Base-by-base conservation (phyloP, 2,888 invertebrate genomes). In the Eristalis tenax region DNA sequence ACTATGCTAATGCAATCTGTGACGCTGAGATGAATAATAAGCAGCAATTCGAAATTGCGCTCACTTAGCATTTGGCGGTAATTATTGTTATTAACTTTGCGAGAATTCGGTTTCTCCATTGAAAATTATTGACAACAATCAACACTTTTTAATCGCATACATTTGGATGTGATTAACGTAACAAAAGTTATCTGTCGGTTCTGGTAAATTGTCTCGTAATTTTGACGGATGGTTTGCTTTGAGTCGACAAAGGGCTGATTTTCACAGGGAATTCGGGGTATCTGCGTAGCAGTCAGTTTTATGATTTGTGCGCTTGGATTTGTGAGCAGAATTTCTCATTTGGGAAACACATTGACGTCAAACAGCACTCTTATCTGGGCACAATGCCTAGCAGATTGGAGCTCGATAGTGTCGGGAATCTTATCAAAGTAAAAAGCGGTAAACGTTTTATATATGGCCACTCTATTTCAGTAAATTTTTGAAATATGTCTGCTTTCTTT, bases 1-100 rank as follows among this genome's bases (percentile, higher is more conserved):
- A 1, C 18, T 56, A 4, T 38, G 77, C 74, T 74, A 85, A 82
- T 82, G 64, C 65, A 57, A 76, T 70, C 38, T 70, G 38, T 61
- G 57, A 73, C 6, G 22, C 35, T 68, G 76, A 73, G 22, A 35
- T 73, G 76, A 77, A 77, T 61, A 57, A 56, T 22, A 74, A 65
- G 57, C 50, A 18, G 50, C 50, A 18, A 18, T 8, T 18, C 18
- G 8, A 50, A 50, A 50, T 18, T 50, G 18, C 18, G 18, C 50
- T 50, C n/a, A 18, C 50, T 18, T 6, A 18, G 50, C 18, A 50
- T 50, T 50, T 18, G 50, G 18, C n/a, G 18, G 18, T 18, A n/a
- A 50, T 50, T 50, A 18, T 50, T 43, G 8, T 50, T 50, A 8
- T 50, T 50, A 18, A 2, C 13, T 38, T 50, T 18, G 18, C 18